Percentiles rank a stretch among this genome's conserved stretches.
phyloP scores from a whole-genome alignment of 2,797 vertebrate species.

The Anguilla pacifica region DNA sequence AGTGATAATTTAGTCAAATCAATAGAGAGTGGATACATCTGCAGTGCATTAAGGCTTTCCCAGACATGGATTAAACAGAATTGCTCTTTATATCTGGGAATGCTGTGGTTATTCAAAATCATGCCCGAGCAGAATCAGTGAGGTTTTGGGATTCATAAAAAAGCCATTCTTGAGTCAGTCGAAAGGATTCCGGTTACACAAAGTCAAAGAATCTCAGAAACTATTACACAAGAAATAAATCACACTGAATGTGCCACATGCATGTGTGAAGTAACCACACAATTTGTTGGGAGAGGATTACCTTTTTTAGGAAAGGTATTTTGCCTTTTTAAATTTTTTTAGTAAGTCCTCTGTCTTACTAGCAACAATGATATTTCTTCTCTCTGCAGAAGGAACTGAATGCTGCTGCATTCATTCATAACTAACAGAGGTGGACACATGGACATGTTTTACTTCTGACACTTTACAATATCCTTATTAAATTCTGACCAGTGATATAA shows the following conservation, averaged over 20 bases:
- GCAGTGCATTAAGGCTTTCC: conserved; percentile 1
- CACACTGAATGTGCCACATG: background rate
- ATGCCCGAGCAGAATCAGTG: background rate
- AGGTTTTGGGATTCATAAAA: conserved; percentile 3
- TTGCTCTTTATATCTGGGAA: background rate
- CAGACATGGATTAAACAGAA: background rate
- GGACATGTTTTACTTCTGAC: background rate
- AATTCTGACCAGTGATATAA: background rate
- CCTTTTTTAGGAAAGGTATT: too few species aligned
- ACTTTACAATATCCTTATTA: background rate
- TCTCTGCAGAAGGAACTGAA: conserved; percentile 29
- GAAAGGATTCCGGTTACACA: background rate
- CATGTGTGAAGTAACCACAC: background rate
- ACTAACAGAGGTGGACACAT: background rate
- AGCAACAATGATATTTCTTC: conserved; percentile 14
- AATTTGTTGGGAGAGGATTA: background rate
- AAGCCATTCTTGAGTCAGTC: background rate
- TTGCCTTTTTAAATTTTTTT: too few species aligned
- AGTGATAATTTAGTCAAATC: background rate
- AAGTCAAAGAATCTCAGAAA: background rate
- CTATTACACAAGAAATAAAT: background rate
- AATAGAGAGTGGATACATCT: background rate
- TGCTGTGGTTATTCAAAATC: conserved; percentile 7
- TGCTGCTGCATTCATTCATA: background rate
- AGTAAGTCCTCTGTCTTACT: too few species aligned